Conservation (phyloP, 2,113 vertebrate species). For the Deroptyus accipitrinus region DNA sequence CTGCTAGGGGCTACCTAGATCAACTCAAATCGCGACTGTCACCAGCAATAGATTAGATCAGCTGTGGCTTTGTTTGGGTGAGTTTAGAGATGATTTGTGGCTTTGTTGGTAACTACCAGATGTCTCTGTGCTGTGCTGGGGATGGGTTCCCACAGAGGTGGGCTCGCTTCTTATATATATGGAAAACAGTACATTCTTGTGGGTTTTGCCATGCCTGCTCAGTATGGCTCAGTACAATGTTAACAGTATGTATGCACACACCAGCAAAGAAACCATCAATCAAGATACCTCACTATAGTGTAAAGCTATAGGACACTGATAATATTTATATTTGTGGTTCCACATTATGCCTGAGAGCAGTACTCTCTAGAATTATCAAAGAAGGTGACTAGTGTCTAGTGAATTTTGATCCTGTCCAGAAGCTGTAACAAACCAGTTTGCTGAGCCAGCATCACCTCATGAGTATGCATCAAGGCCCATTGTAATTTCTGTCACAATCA, state of each 20-base stretch:
- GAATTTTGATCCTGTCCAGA: neutral
- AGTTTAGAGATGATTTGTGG: conserved; percentile 16
- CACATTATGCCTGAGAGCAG: accelerated
- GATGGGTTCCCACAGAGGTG: neutral
- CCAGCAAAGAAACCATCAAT: neutral
- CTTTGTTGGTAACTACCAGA: conserved; percentile 7
- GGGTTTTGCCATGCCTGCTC: neutral
- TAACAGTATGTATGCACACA: neutral
- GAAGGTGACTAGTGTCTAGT: neutral
- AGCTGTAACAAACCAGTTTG: neutral
- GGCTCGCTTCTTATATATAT: neutral
- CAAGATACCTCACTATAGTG: neutral
- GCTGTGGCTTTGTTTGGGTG: neutral
- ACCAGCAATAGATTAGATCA: neutral
- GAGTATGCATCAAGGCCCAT: neutral
- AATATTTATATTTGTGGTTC: neutral
- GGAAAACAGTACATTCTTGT: neutral
- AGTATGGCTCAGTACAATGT: neutral
- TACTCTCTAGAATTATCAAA: neutral
- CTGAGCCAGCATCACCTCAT: neutral
- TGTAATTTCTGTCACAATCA: neutral
- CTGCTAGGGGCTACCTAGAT: neutral
- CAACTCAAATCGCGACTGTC: neutral
- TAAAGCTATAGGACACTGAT: neutral
- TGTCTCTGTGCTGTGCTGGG: neutral